Evolutionary conservation across 2,113 vertebrate species (phyloP), one percentile per base, ranked within the genome.

Genomic region (Zingel zingel): DNA sequence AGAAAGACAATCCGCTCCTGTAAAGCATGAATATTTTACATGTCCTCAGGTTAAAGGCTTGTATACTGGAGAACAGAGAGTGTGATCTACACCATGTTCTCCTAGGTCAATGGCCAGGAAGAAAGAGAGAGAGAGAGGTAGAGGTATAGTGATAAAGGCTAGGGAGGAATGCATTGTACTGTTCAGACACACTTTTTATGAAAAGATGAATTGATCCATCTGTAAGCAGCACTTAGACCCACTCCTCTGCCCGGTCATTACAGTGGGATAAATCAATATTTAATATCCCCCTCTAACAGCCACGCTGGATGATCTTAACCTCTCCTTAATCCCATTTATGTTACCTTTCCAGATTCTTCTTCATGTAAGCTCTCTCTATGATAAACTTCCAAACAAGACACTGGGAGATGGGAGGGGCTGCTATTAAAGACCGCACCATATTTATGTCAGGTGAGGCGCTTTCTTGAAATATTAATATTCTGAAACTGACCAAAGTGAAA

Each of bases 251-350:
- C 91, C 72, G 90, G 95, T 96, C 93, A 94, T 95, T 95, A 95
- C 91, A 95, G 91, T 83, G 93, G 94, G 89, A 96, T 96, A 97
- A 97, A 96, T 96, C 96, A 98, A 96, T 96, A 97, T 96, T 97
- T 98, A 97, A 97, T 97, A 97, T 95, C 95, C 95, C 93, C 83
- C 79, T 94, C 88, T 95, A 94, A 97, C 91, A 95, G 93, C 93
- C 89, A 82, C 87, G 90, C 90, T 91, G 94, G 95, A 96, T 96
- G 94, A 96, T 96, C 95, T 97, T 95, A 96, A 96, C 95, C 96
- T 96, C 96, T 96, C 95, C 96, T 96, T 96, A 95, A 97, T 96
- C 91, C 96, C 94, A 96, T 96, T 95, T 97, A 96, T 95, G 94
- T 95, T 97, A 96, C 93, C 94, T 97, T 97, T 96, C 95, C 93